Evolutionary conservation across 2,113 vertebrate species (phyloP).

Genomic region (Fregetta grallaria): DNA sequence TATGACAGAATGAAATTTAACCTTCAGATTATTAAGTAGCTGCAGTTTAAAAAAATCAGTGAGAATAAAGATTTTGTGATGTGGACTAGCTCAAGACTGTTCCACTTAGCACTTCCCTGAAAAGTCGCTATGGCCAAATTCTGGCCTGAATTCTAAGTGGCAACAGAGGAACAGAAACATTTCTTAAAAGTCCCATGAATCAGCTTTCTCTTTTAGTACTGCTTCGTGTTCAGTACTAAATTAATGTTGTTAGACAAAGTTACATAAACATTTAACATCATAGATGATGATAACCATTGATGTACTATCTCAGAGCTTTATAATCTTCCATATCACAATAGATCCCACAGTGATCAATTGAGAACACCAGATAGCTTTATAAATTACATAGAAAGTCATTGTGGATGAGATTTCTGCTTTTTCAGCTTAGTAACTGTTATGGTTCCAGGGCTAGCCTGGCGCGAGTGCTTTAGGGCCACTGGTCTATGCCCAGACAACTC

Average conservation of each 20-base stretch:
- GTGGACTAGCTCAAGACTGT: background rate
- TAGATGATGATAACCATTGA: background rate
- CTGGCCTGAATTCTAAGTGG: background rate
- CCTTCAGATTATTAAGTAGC: background rate
- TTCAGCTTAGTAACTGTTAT: background rate
- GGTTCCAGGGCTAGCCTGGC: background rate
- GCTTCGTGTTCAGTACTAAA: background rate
- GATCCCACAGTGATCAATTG: background rate
- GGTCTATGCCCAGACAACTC: background rate
- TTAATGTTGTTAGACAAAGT: background rate
- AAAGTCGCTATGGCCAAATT: background rate
- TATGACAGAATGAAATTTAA: background rate
- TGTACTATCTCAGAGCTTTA: background rate
- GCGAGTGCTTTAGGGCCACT: background rate
- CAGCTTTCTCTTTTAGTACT: background rate
- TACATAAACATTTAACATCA: background rate
- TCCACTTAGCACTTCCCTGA: background rate
- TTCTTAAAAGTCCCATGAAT: background rate
- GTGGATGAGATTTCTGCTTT: background rate
- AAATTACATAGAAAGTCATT: background rate
- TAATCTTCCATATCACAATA: background rate
- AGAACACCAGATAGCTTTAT: background rate
- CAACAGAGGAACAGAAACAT: background rate
- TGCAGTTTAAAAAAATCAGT: background rate
- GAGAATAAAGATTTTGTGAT: background rate